These are phyloP conservation scores for Calyptommatus sinebrachiatus DNA, from an alignment of 2,113 vertebrate species.

Conservation along the genomic window DNA sequence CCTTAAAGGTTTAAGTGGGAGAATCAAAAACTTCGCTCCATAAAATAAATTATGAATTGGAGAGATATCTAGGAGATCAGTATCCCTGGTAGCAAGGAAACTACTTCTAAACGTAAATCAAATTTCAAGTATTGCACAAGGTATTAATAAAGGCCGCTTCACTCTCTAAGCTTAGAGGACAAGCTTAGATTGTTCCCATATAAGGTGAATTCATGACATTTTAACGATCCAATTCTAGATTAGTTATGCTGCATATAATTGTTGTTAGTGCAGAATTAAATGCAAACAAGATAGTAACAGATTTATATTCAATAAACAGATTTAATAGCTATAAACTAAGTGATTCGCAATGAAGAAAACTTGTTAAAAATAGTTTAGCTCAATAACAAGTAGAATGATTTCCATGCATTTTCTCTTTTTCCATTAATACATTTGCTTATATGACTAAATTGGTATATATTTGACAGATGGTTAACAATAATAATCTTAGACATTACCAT, in stretches of 20 bases:
- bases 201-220: neutral
- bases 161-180: neutral
- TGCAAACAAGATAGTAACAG: neutral
- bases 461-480: neutral
- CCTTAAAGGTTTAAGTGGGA: neutral
- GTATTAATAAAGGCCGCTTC: neutral
- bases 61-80: constrained; percentile 18
- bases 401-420: neutral
- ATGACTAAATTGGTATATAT: neutral
- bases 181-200: neutral
- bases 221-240: neutral
- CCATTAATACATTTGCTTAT: neutral
- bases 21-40: too few species aligned
- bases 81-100: constrained; percentile 19
- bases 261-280: neutral
- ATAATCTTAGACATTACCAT: neutral
- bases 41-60: neutral
- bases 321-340: neutral
- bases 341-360: neutral
- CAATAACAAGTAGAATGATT: neutral
- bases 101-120: constrained; percentile 24
- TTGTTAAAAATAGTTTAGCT: neutral
- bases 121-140: constrained; percentile 24
- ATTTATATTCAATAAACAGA: neutral
- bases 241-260: neutral